Evolutionary conservation across 2,113 vertebrate species (phyloP).

Genomic region (Nymphicus hollandicus): DNA sequence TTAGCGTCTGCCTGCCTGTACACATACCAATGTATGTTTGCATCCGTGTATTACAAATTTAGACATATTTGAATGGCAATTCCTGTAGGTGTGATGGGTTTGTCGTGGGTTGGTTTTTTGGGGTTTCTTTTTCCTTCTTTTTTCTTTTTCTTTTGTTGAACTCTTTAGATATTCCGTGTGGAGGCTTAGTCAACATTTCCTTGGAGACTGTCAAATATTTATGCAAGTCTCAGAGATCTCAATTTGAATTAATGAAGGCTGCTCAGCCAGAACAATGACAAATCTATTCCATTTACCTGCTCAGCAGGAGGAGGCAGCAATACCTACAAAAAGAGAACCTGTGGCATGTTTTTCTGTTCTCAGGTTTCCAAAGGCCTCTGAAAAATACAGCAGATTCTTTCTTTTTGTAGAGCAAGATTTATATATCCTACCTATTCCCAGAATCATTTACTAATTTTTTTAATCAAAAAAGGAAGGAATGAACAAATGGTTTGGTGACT

Average conservation of each 20-base stretch:
- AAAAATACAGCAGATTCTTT: neutral
- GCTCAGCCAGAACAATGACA: slow-evolving; percentile 64
- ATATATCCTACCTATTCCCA: neutral
- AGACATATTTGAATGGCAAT: slow-evolving; percentile 13
- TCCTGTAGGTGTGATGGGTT: neutral
- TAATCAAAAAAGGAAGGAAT: neutral
- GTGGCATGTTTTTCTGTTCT: neutral
- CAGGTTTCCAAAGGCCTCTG: neutral
- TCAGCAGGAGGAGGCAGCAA: slow-evolving; percentile 36
- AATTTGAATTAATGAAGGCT: slow-evolving; percentile 67
- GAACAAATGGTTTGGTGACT: neutral
- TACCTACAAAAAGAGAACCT: neutral
- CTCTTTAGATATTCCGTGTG: slow-evolving; percentile 23
- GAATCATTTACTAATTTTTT: neutral
- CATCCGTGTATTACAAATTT: neutral
- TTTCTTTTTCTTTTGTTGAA: neutral
- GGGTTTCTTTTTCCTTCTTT: too few species aligned
- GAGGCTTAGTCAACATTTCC: slow-evolving; percentile 60
- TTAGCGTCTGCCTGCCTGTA: neutral
- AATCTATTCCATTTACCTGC: slow-evolving; percentile 57
- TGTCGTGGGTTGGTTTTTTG: neutral
- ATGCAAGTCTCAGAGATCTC: slow-evolving; percentile 62
- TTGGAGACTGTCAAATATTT: slow-evolving; percentile 69
- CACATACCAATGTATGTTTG: neutral
- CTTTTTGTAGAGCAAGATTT: neutral